phyloP scores from a whole-genome alignment of 1,140 invertebrate genomes.

The Macrotrachela quadricornifera region DNA sequence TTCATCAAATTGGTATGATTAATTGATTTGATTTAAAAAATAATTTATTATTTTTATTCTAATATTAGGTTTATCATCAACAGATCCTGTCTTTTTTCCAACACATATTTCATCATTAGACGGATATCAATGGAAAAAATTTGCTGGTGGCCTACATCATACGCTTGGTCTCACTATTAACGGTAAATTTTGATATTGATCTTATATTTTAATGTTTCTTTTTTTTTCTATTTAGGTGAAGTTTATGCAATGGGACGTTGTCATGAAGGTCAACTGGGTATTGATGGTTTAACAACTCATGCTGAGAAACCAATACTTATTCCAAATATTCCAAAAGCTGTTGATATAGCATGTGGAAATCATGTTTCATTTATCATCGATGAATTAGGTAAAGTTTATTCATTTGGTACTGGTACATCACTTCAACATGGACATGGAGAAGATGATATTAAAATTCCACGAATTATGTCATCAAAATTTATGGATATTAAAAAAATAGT shows the following conservation, averaged over 20 bases:
- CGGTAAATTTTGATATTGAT: too few relatives aligned
- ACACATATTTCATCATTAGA: neutral
- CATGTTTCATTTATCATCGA: conserved; percentile 6
- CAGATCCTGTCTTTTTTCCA: neutral
- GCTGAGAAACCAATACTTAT: conserved; percentile 7
- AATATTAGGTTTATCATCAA: too few relatives aligned
- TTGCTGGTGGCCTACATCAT: conserved; percentile 47
- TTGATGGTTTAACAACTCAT: conserved; percentile 43
- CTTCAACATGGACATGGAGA: neutral
- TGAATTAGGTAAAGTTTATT: conserved; percentile 4
- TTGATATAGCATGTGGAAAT: conserved; percentile 5
- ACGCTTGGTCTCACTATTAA: conserved; percentile 30
- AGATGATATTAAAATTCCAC: conserved; percentile 1
- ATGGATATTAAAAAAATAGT: neutral
- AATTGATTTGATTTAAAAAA: too few relatives aligned
- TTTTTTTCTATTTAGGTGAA: conserved; percentile 38
- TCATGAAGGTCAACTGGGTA: conserved; percentile 65
- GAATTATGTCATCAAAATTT: neutral
- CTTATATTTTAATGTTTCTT: conserved; percentile 10
- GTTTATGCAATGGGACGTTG: conserved; percentile 57
- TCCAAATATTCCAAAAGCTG: neutral
- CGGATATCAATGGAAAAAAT: neutral
- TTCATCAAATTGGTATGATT: conserved; percentile 52
- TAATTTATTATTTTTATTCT: too few relatives aligned
- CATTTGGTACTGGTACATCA: conserved; percentile 1